Conservation (phyloP, 2,888 invertebrate genomes). For the Caenorhabditis sp. region DNA sequence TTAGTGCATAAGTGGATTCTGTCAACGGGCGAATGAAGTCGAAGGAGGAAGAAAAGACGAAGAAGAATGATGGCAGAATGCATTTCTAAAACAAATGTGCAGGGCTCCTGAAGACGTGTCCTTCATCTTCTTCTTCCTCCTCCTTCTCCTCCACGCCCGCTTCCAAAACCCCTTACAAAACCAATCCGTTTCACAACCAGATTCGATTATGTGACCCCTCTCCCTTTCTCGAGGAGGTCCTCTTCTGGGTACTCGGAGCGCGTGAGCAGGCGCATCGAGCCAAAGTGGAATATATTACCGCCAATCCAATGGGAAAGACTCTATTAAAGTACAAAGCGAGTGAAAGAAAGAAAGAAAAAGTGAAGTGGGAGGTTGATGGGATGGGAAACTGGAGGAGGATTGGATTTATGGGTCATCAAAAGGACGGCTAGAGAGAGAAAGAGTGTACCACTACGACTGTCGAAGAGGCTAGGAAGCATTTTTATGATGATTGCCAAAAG, state of each 20-base stretch:
- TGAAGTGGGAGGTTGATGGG: constrained; percentile 12
- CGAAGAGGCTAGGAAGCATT: not conserved
- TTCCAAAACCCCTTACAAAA: constrained; percentile 35
- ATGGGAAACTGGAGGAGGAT: constrained; percentile 16
- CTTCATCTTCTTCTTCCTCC: constrained; percentile 45
- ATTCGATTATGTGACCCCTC: constrained; percentile 59
- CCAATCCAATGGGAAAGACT: constrained; percentile 27
- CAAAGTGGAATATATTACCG: constrained; percentile 45
- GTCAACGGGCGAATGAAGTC: constrained; percentile 12
- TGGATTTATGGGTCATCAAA: constrained; percentile 12
- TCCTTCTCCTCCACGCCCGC: too few relatives aligned
- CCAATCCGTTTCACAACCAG: constrained; percentile 49
- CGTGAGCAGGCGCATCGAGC: not conserved
- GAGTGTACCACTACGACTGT: not conserved
- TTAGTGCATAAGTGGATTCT: constrained; percentile 27
- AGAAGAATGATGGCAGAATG: constrained; percentile 56
- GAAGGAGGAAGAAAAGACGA: constrained; percentile 14
- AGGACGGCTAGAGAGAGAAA: constrained; percentile 7
- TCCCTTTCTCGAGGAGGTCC: constrained; percentile 10
- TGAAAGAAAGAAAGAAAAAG: not conserved
- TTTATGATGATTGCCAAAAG: not conserved
- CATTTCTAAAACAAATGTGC: constrained; percentile 57
- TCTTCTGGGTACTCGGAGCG: constrained; percentile 22
- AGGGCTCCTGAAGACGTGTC: constrained; percentile 36
- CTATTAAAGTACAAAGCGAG: constrained; percentile 28